Percentiles rank a stretch among this genome's conserved stretches.
Evolutionary conservation across 2,797 vertebrate species (phyloP).

Genomic region (Margarornis squamiger): DNA sequence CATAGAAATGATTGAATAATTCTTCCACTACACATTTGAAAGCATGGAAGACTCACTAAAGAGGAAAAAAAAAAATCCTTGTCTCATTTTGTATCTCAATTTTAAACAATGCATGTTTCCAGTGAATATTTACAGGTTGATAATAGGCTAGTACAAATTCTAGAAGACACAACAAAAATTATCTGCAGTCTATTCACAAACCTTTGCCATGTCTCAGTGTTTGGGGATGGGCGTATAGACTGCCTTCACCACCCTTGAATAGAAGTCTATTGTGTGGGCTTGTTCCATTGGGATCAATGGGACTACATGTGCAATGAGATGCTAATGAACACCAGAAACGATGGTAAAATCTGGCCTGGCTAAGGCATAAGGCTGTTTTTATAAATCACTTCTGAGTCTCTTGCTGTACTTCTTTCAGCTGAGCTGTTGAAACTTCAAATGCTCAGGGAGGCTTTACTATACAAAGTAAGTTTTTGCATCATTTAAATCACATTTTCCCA

Average conservation of each 20-base stretch:
- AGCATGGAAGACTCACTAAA: background rate
- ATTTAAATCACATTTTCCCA: slow-evolving; percentile 4
- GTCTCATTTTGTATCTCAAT: slow-evolving; percentile 53
- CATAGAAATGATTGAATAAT: background rate
- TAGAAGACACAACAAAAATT: slow-evolving; percentile 62
- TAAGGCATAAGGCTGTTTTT: background rate
- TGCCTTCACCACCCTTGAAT: slow-evolving; percentile 57
- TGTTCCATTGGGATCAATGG: slow-evolving; percentile 66
- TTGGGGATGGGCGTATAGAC: slow-evolving; percentile 51
- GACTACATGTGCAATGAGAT: slow-evolving; percentile 63
- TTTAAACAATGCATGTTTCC: slow-evolving; percentile 28
- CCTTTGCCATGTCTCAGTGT: slow-evolving; percentile 53
- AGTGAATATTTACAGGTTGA: slow-evolving; percentile 49
- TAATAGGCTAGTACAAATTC: slow-evolving; percentile 44
- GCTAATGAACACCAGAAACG: slow-evolving; percentile 62
- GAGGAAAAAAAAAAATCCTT: background rate
- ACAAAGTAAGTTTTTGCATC: background rate
- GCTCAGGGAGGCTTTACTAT: background rate
- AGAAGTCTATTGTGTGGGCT: slow-evolving; percentile 68
- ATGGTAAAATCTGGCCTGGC: slow-evolving; percentile 43
- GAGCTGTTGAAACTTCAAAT: background rate
- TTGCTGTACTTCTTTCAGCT: background rate
- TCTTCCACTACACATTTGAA: background rate
- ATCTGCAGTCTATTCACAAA: slow-evolving; percentile 65
- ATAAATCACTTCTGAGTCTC: background rate